phyloP scores from a whole-genome alignment of 2,113 vertebrate species.

The Irena cyanogastra region DNA sequence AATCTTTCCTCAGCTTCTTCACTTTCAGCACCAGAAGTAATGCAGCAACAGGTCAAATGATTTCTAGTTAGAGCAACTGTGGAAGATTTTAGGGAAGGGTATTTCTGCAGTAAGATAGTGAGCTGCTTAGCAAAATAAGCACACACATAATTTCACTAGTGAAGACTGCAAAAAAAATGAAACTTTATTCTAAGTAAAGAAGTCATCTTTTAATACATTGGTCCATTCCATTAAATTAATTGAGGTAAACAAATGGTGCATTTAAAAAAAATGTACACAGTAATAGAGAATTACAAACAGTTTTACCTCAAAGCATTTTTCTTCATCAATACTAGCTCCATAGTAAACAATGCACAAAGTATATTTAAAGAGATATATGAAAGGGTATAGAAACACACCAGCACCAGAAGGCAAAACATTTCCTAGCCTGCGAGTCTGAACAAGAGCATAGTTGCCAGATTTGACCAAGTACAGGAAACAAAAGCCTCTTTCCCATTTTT shows the following conservation, averaged over 20 bases:
- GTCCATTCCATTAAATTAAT: constrained; percentile 83
- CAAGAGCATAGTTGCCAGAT: constrained; percentile 14
- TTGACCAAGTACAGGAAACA: constrained; percentile 49
- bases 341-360: constrained; percentile 79
- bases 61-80: neutral
- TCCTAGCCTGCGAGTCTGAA: constrained; percentile 46
- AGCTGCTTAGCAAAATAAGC: neutral
- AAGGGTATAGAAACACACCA: constrained; percentile 66
- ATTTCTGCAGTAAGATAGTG: neutral
- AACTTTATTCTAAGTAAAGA: constrained; percentile 50
- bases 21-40: neutral
- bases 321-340: constrained; percentile 66
- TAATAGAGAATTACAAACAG: constrained; percentile 76
- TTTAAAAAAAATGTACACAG: constrained; percentile 75
- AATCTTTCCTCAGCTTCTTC: neutral
- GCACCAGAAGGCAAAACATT: constrained; percentile 67
- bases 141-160: neutral
- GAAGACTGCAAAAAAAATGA: neutral
- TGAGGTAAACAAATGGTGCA: constrained; percentile 83
- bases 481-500: constrained; percentile 22
- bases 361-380: constrained; percentile 58
- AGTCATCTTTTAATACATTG: constrained; percentile 71
- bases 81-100: neutral
- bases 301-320: constrained; percentile 68
- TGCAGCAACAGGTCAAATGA: neutral